These are phyloP conservation scores for Lepidocyrtinus sp. DNA, from an alignment of 2,888 invertebrate genomes.

Conservation along the genomic window DNA sequence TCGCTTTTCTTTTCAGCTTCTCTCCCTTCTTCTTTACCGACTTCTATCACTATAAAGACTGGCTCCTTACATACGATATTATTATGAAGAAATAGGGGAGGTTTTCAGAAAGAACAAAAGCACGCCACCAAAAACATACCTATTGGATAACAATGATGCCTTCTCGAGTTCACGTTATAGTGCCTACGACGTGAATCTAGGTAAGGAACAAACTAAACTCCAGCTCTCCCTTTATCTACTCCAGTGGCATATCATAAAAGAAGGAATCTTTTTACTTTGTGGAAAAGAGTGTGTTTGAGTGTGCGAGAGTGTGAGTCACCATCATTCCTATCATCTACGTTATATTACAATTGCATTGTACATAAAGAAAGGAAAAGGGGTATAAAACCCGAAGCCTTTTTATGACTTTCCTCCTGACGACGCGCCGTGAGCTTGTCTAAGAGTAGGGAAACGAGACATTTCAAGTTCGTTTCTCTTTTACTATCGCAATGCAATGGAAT, in stretches of 20 bases:
- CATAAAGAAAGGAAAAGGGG: constrained; percentile 5
- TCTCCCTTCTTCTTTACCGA: constrained; percentile 57
- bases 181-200: constrained; percentile 14
- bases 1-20: constrained; percentile 42
- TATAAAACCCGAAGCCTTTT: constrained; percentile 33
- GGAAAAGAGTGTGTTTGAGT: constrained; percentile 51
- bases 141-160: constrained; percentile 21
- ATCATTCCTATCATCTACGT: constrained; percentile 13
- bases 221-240: constrained; percentile 20
- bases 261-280: constrained; percentile 53
- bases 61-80: constrained; percentile 57
- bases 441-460: constrained; percentile 22
- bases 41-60: constrained; percentile 59
- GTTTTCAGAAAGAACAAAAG: constrained; percentile 44
- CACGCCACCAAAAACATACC: constrained; percentile 36
- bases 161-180: not conserved
- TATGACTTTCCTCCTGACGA: constrained; percentile 27
- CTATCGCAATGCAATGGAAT: constrained; percentile 36
- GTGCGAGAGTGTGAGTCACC: constrained; percentile 54
- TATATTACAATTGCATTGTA: constrained; percentile 8
- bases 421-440: constrained; percentile 28
- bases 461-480: constrained; percentile 28
- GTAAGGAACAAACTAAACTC: constrained; percentile 39
- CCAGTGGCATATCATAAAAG: constrained; percentile 52
- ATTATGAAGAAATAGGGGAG: constrained; percentile 61